Evolutionary conservation across 1,140 invertebrate species (phyloP), one percentile per base, ranked within the genome.

Genomic region (Bombus haemorrhoidalis): DNA sequence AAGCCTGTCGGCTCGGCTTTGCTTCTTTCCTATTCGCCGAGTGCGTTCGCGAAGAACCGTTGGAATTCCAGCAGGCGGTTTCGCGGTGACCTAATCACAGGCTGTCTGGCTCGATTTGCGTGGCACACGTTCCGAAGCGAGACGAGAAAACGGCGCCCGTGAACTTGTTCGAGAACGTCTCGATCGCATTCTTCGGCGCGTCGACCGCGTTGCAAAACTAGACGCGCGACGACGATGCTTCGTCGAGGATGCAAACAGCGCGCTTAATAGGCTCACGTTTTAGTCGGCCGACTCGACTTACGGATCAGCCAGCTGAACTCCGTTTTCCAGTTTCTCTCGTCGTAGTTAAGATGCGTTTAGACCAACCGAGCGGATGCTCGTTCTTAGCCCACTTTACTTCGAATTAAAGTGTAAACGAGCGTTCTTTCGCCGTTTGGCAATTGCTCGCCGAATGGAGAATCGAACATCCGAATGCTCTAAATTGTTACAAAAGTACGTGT

Each of bases 151-250:
- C 73, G 32, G 43, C 74, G 66, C 73, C 75, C 85, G 69, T 83
- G 87, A 86, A 81, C 69, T 72, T 73, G 47, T 57, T 41, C 53
- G 34, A 8, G 34, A 68, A n/a, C 71, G 28, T 57, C 64, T 62
- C 81, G 77, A 83, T 86, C 85, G 85, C 81, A 85, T 81, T 88
- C 76, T 90, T 90, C 86, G 59, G 71, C 53, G 83, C 89, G 81
- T 89, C 89, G 87, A 84, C 89, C 87, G 87, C 87, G 84, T 90
- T 81, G 87, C 81, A 28, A 62, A 83, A 89, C 76, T 82, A 88
- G 43, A 73, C 72, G 34, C 87, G 72, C 59, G 28, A 62, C 59
- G 59, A 78, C 77, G 72, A 68, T 68, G 28, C 81, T 43, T 89
- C 73, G 75, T 84, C 83, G 73, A 62, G 68, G 73, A 90, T 90